Evolutionary conservation across 2,113 vertebrate species (phyloP), one percentile per base, ranked within the genome.

Genomic region (Sinocyclocheilus grahami): DNA sequence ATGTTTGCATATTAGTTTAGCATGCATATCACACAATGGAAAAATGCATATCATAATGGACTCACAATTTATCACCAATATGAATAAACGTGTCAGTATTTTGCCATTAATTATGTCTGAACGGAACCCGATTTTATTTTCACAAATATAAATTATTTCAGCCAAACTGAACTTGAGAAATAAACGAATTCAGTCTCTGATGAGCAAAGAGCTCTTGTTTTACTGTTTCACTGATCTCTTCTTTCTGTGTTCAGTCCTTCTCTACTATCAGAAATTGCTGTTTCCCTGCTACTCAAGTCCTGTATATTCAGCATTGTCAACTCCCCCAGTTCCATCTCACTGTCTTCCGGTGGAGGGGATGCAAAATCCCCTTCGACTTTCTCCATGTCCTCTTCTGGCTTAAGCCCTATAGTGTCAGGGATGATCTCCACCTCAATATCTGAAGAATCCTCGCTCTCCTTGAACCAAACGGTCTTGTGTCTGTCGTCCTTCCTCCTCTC

Each of bases 381-480:
- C 30, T 92, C 90, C 89, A 89, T 80, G 30, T 92, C 88, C 82
- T 89, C 88, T 82, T 91, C 91, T 13, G 83, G 90, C 62, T 88
- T 89, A 55, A 93, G 90, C 63, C 94, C 93, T 77, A 93, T 91
- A 5, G 91, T 92, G 72, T 95, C 94, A 0, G 95, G 95, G 87
- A 95, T 96, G 27, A 97, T 94, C 86, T 95, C 93, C 85, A 95
- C 94, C 89, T 96, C 95, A n/a, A 95, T 95, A 86, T 95, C 94
- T 0, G 94, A 94, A 3, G 95, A 95, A 86, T 95, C 93, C 85
- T 95, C 93, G 24, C 91, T 94, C 85, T 96, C 94, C 80, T 95
- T 95, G 90, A 97, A 97, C 96, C 95, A 97, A 69, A 96, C 95
- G 0, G 92, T 92, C 88, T 96, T 97, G 87, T 95, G 95, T 20